Conservation (phyloP, 2,888 invertebrate species). For the Drosophila melanosoma region DNA sequence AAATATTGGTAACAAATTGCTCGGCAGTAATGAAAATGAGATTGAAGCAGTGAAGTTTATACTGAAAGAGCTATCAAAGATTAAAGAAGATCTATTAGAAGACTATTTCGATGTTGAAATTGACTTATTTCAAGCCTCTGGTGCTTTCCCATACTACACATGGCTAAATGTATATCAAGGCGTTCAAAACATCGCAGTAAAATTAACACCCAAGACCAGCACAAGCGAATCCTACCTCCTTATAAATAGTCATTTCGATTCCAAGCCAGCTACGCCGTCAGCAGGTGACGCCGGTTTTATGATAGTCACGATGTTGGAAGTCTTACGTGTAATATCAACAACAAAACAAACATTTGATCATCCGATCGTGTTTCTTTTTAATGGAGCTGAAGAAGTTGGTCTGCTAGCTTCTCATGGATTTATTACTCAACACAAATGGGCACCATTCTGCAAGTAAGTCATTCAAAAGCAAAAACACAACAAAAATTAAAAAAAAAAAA, state of each 20-base stretch:
- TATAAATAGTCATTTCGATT: slow-evolving; percentile 95
- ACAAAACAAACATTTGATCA: too few relatives aligned
- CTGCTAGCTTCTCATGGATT: slow-evolving; percentile 90
- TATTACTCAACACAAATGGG: slow-evolving; percentile 92
- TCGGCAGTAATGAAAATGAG: slow-evolving; percentile 91
- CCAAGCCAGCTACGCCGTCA: slow-evolving; percentile 91
- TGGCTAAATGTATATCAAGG: slow-evolving; percentile 77
- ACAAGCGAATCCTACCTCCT: slow-evolving; percentile 84
- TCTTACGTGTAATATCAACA: too few relatives aligned
- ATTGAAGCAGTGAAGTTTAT: slow-evolving; percentile 86
- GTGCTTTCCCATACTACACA: slow-evolving; percentile 59
- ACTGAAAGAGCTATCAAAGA: slow-evolving; percentile 66
- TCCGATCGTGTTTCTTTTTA: too few relatives aligned
- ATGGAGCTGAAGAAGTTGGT: slow-evolving; percentile 88
- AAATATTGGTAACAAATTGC: slow-evolving; percentile 70
- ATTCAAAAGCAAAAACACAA: accelerated
- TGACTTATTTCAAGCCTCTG: slow-evolving; percentile 77
- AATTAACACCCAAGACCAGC: slow-evolving; percentile 68
- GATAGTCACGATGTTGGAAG: too few relatives aligned
- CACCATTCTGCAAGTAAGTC: slow-evolving; percentile 87
- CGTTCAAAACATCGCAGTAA: slow-evolving; percentile 82
- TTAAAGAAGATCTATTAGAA: slow-evolving; percentile 58
- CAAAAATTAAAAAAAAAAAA: background rate
- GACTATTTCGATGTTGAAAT: slow-evolving; percentile 79
- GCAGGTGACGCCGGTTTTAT: slow-evolving; percentile 84